Evolutionary conservation across 1,140 invertebrate genomes (phyloP).

Genomic region (Xylocopa sonorina): DNA sequence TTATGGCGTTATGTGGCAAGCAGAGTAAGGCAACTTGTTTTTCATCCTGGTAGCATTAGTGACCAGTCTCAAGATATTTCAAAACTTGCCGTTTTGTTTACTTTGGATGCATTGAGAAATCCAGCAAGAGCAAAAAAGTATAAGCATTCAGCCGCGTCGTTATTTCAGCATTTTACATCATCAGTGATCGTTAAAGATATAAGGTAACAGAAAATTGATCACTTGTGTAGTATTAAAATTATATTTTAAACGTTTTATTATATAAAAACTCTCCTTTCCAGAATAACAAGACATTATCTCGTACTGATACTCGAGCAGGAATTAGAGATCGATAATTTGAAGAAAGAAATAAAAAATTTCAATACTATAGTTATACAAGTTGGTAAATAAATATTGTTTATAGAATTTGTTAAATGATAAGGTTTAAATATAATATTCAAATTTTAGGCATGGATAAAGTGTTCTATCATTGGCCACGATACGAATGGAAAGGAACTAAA

Average conservation of each 20-base stretch:
- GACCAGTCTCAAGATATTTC: conserved; percentile 72
- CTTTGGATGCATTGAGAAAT: conserved; percentile 73
- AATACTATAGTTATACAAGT: conserved; percentile 75
- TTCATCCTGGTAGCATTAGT: conserved; percentile 63
- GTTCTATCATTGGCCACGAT: conserved; percentile 71
- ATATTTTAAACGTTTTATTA: conserved; percentile 32
- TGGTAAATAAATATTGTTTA: conserved; percentile 14
- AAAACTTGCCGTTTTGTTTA: conserved; percentile 77
- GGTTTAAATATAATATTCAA: conserved; percentile 16
- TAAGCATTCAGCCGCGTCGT: conserved; percentile 72
- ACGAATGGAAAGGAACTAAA: conserved; percentile 62
- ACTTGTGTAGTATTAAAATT: conserved; percentile 28
- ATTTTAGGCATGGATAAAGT: conserved; percentile 77
- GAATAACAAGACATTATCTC: conserved; percentile 74
- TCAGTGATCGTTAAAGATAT: conserved; percentile 77
- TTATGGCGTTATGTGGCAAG: conserved; percentile 75
- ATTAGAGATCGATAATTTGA: conserved; percentile 58
- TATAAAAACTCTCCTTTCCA: conserved; percentile 56
- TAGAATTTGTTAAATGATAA: not conserved
- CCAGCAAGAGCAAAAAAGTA: conserved; percentile 70
- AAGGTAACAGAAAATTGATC: conserved; percentile 65
- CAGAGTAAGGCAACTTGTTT: conserved; percentile 74
- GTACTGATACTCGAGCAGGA: conserved; percentile 67
- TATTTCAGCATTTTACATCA: conserved; percentile 77
- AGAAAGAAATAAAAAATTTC: conserved; percentile 70